Conservation (phyloP, 2,797 vertebrate species). For the Gymnothorax reevesii region DNA sequence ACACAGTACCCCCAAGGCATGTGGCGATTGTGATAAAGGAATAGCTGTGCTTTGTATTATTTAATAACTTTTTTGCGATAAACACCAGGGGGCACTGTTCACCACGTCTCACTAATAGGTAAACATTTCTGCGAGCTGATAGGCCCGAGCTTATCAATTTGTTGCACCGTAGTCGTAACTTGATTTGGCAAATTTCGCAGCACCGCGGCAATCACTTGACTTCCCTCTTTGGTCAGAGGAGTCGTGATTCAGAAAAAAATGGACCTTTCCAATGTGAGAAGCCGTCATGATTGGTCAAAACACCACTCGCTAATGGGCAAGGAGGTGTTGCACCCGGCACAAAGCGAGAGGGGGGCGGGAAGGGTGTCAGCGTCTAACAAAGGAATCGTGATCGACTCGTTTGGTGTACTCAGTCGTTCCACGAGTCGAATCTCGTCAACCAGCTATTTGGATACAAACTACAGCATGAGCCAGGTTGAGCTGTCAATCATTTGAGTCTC, state of each 20-base stretch:
- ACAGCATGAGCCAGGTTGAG: conserved; percentile 52
- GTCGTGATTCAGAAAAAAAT: background rate
- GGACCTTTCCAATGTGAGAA: too few species aligned
- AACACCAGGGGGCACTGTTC: background rate
- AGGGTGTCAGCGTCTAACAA: background rate
- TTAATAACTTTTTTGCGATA: background rate
- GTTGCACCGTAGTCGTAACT: background rate
- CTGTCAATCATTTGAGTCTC: conserved; percentile 50
- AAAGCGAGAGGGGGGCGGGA: background rate
- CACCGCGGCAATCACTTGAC: background rate
- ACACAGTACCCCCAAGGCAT: background rate
- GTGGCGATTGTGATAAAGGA: background rate
- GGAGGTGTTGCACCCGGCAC: background rate
- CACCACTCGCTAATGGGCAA: background rate
- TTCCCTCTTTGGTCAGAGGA: conserved; percentile 4
- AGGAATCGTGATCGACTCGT: conserved; percentile 34
- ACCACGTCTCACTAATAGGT: background rate
- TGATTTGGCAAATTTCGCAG: background rate
- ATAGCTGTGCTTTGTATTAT: conserved; percentile 1
- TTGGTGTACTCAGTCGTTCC: conserved; percentile 24
- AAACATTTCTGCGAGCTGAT: background rate
- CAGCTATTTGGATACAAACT: conserved; percentile 43
- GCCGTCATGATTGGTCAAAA: too few species aligned
- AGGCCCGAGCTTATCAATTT: background rate
- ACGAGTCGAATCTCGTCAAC: conserved; percentile 42